Percentiles rank a stretch among this genome's conserved stretches.
Conservation (phyloP, 1,140 invertebrate genomes). For the Pararge aegeria region DNA sequence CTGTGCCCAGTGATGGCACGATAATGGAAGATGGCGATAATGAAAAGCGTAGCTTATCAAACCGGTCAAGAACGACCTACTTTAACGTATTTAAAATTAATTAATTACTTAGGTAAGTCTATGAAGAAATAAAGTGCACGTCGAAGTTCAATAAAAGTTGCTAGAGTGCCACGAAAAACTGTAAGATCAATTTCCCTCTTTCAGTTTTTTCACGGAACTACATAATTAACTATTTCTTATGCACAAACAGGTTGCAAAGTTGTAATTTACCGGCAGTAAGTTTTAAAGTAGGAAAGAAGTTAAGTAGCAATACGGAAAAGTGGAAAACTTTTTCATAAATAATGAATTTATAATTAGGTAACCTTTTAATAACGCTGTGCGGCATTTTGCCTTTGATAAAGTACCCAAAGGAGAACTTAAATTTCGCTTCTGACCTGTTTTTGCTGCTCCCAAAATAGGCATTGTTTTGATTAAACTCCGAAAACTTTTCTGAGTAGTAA, state of each 20-base stretch:
- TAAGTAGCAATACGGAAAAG: conserved; percentile 29
- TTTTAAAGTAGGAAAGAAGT: conserved; percentile 30
- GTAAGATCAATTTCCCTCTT: background rate
- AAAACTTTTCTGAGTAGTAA: background rate
- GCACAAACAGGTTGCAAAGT: conserved; percentile 17
- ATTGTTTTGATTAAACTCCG: conserved; percentile 20
- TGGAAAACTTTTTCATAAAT: conserved; percentile 32
- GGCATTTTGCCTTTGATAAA: conserved; percentile 30
- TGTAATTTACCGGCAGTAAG: conserved; percentile 28
- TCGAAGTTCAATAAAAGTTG: background rate
- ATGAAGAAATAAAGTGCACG: too few species aligned
- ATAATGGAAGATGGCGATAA: too few species aligned
- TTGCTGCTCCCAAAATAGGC: conserved; percentile 11
- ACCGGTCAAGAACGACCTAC: too few species aligned
- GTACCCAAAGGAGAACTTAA: conserved; percentile 24
- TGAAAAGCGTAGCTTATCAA: too few species aligned
- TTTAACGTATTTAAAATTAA: too few species aligned
- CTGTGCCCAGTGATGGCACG: too few species aligned
- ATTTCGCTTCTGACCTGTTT: conserved; percentile 18
- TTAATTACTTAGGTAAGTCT: too few species aligned
- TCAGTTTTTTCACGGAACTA: background rate
- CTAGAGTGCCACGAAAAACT: background rate
- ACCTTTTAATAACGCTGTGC: conserved; percentile 29
- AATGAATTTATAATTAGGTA: conserved; percentile 39
- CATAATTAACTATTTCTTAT: conserved; percentile 5